Base-by-base conservation (phyloP, 2,797 vertebrate species). In the Cottoperca gobio region DNA sequence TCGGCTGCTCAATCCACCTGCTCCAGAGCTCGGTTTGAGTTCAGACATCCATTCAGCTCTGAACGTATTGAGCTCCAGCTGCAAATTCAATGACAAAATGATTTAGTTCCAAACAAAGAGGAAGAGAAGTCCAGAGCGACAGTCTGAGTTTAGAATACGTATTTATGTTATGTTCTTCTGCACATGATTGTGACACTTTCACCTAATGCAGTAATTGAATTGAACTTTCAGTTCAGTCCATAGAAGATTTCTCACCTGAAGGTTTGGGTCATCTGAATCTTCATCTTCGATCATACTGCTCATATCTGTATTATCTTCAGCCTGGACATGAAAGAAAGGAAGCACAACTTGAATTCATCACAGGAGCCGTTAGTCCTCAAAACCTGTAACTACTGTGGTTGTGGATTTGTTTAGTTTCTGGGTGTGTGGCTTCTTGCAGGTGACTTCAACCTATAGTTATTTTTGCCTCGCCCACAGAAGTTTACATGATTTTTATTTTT, bases 41-140 rank as follows among this genome's bases (percentile, higher is more conserved):
- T 99, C 98, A 88, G 98, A 97, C 97, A 99, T 98, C 98, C 98
- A 99, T 85, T 97, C 95, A 85, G 96, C 96, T 94, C 98, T 94
- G 90, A 99, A 99, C 81, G 92, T 96, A 88, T 95, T 96, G 46
- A 99, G 98, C 91, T 99, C 96, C 83, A 96, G 88, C 97, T 98
- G 73, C 17, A 74, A n/a, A 68, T 16, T 39, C 19, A 46, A 66
- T 68, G 19, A 12, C 9, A 70, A 35, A 58, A 2, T 28, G 55
- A 33, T 17, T 17, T 17, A 49, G 33, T 3, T 49, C 3, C 24
- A 63, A 42, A 45, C 45, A 12, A n/a, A n/a, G 4, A 39, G n/a
- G n/a, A n/a, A n/a, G n/a, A n/a, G n/a, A 31, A 14, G 12, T 17
- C 1, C 14, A 12, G 31, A 54, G 13, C 33, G 39, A 8, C 45